phyloP scores from a whole-genome alignment of 2,113 vertebrate species.

The Corythornis madagascariensis region DNA sequence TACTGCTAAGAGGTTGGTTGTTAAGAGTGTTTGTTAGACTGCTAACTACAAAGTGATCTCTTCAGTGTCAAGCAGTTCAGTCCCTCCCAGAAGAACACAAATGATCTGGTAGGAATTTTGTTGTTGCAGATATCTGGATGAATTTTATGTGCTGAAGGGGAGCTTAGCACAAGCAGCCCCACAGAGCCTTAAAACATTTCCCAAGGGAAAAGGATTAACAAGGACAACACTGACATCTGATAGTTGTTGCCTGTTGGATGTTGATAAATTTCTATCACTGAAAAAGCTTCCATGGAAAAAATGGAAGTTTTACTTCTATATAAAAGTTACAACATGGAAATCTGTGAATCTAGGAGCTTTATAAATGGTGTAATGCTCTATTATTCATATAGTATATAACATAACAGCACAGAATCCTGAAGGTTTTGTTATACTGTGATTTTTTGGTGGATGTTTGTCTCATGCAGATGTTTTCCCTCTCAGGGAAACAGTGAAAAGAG shows the following conservation, averaged over 20 bases:
- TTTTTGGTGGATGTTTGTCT: neutral
- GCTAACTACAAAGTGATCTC: neutral
- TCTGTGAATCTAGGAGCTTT: neutral
- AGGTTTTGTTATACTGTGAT: neutral
- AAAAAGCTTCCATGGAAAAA: constrained; percentile 18
- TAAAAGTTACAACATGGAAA: neutral
- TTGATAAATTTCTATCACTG: constrained; percentile 20
- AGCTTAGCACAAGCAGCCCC: constrained; percentile 22
- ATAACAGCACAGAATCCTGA: neutral
- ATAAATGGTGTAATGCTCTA: neutral
- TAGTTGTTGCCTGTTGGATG: constrained; percentile 45
- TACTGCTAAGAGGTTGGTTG: neutral
- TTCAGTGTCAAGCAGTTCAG: neutral
- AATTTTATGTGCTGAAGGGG: constrained; percentile 11
- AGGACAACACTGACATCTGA: constrained; percentile 26
- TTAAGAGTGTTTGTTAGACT: neutral
- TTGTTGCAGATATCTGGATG: constrained; percentile 4
- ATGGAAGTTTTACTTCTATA: neutral
- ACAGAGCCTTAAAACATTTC: constrained; percentile 28
- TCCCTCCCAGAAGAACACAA: neutral
- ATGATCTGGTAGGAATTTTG: neutral
- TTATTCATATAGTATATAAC: neutral
- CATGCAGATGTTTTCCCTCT: neutral
- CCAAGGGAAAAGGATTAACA: neutral
- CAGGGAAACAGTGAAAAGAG: neutral